These are phyloP conservation scores for Clivina fossor DNA, from an alignment of 2,888 invertebrate genomes.

Conservation along the genomic window DNA sequence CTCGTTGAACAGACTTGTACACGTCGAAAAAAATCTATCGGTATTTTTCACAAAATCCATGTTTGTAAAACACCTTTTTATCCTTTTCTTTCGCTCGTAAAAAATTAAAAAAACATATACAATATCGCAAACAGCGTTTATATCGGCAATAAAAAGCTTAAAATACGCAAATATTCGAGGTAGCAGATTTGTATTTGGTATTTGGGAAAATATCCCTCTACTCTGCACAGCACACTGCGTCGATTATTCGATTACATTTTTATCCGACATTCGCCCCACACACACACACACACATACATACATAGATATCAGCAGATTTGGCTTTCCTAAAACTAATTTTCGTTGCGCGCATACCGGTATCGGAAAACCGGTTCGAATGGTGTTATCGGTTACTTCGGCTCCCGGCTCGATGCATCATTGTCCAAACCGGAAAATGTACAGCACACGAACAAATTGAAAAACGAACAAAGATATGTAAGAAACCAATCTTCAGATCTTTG, in stretches of 20 bases:
- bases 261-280: conserved; percentile 18
- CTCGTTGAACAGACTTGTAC: too few relatives aligned
- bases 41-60: too few relatives aligned
- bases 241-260: conserved; percentile 27
- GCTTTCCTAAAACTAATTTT: conserved; percentile 26
- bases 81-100: too few relatives aligned
- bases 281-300: too few relatives aligned
- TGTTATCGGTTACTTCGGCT: too few relatives aligned
- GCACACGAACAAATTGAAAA: background rate
- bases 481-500: background rate
- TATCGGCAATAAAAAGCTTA: conserved; percentile 13
- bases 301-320: conserved; percentile 23
- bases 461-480: background rate
- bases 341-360: background rate
- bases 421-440: background rate
- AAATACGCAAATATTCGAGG: conserved; percentile 10
- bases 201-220: conserved; percentile 14
- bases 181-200: conserved; percentile 14
- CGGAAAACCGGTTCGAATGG: background rate
- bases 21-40: too few relatives aligned
- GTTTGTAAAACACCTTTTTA: too few relatives aligned
- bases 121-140: conserved; percentile 14
- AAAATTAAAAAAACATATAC: conserved; percentile 15
- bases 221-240: conserved; percentile 9
- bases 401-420: too few relatives aligned